Conservation (phyloP, 1,140 invertebrate genomes). For the Zaprionus tsacasi region DNA sequence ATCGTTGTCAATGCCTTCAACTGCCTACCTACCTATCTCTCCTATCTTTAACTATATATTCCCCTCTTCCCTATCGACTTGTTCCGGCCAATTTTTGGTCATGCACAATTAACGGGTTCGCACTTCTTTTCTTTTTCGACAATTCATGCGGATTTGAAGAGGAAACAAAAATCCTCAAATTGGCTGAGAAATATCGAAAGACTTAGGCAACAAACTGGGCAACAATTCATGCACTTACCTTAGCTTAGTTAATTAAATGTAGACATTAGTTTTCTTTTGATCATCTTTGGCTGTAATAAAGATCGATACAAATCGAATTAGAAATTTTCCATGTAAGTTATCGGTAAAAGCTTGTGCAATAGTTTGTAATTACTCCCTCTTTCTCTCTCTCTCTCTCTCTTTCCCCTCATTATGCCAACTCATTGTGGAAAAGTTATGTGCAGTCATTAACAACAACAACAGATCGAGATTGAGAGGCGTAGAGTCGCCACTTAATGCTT, state of each 20-base stretch:
- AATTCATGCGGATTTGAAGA: constrained; percentile 38
- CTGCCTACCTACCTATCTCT: neutral
- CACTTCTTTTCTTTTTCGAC: constrained; percentile 38
- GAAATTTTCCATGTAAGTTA: neutral
- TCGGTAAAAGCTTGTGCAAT: constrained; percentile 21
- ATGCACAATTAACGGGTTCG: constrained; percentile 50
- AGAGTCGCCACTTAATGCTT: constrained; percentile 22
- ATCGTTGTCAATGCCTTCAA: constrained; percentile 39
- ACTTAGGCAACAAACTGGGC: constrained; percentile 51
- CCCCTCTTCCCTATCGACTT: neutral
- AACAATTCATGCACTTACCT: constrained; percentile 39
- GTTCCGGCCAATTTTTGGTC: constrained; percentile 24
- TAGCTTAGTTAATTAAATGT: constrained; percentile 34
- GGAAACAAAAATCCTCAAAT: neutral
- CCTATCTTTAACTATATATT: no score
- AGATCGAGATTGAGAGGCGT: constrained; percentile 24
- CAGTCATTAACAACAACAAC: constrained; percentile 14
- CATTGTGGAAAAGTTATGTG: constrained; percentile 17
- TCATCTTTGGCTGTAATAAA: constrained; percentile 47
- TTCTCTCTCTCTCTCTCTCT: constrained; percentile 7
- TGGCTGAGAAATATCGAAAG: constrained; percentile 37
- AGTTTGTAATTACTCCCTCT: constrained; percentile 26
- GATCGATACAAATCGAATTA: constrained; percentile 23
- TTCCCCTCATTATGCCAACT: constrained; percentile 23
- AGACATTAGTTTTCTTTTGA: constrained; percentile 17